A percentile compares a stretch with the other conserved stretches of the same genome.
Conservation (phyloP, 2,888 invertebrate genomes). For the Polydrusus pterygomalis region DNA sequence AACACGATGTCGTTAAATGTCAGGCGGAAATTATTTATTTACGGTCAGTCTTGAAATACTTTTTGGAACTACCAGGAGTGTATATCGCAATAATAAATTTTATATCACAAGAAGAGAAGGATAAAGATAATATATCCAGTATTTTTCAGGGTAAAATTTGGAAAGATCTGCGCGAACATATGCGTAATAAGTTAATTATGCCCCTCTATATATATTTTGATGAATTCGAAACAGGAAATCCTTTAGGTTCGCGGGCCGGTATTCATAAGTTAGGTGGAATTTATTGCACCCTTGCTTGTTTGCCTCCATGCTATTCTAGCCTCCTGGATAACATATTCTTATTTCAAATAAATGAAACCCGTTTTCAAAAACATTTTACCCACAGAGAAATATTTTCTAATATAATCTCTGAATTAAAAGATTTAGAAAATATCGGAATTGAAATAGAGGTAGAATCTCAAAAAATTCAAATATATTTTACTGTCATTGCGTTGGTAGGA, state of each 20-base stretch:
- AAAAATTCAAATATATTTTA: constrained; percentile 29
- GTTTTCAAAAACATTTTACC: background rate
- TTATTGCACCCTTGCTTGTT: constrained; percentile 36
- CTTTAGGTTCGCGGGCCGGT: constrained; percentile 42
- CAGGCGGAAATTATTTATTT: background rate
- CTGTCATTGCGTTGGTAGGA: constrained; percentile 26
- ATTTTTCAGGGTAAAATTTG: constrained; percentile 31
- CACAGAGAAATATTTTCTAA: background rate
- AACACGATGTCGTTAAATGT: background rate
- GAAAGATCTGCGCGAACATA: background rate
- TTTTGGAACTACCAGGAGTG: constrained; percentile 37
- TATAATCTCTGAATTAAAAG: constrained; percentile 33
- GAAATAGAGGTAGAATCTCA: background rate
- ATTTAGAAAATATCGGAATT: constrained; percentile 38
- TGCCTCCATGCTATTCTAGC: constrained; percentile 37
- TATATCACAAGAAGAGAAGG: constrained; percentile 20
- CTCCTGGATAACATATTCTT: constrained; percentile 44
- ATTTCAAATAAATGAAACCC: constrained; percentile 9
- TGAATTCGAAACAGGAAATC: constrained; percentile 44
- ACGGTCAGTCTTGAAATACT: constrained; percentile 10
- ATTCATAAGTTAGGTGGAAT: constrained; percentile 42
- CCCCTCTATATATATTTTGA: constrained; percentile 38
- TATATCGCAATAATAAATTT: constrained; percentile 6
- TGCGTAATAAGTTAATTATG: constrained; percentile 24
- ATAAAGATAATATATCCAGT: constrained; percentile 5